Evolutionary conservation across 2,888 invertebrate genomes (phyloP), one percentile per base, ranked within the genome.

Genomic region (Luperina nickerlii): DNA sequence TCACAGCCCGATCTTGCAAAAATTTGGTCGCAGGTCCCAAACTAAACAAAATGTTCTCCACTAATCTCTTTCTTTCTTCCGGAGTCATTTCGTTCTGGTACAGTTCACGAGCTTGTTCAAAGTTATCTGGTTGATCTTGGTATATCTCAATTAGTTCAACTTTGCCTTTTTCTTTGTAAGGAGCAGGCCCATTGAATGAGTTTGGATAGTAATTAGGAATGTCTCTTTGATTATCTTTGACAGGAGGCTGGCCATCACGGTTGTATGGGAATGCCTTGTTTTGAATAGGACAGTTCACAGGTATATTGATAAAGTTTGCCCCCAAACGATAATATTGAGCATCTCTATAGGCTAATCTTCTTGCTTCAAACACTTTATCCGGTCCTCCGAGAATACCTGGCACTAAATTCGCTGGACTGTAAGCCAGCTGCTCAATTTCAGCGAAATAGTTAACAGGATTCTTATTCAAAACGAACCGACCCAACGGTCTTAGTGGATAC

Each of bases 151-250:
- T 95, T 9, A 97, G 95, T 15, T 97, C 92, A 15, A 97, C 92
- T 65, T 94, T 92, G 83, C 97, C 97, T 32, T 97, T 98, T 8
- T 97, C 96, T 51, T 97, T 96, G 88, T 97, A 97, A 66, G 97
- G 97, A 82, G 97, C 97, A 0, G 99, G 99, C 0, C 99, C 99
- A 85, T 97, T 96, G 94, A 99, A 99, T 84, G 99, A 99, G 96
- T 99, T 99, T 0, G 99, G 99, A 95, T 97, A 99, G 93, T 99
- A 99, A 95, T 99, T 99, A 3, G 99, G 99, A 7, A 98, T 98
- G 45, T 98, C 98, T 62, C 97, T 98, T 94, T 98, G 98, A 92
- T 99, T 99, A 89, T 98, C 97, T 63, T 97, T 96, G n/a, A 98
- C 97, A 48, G 98, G 97, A 96, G 98, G 98, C 18, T 97, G 96